Evolutionary conservation across 2,888 invertebrate species (phyloP).

Genomic region (Xiphydria camelus): DNA sequence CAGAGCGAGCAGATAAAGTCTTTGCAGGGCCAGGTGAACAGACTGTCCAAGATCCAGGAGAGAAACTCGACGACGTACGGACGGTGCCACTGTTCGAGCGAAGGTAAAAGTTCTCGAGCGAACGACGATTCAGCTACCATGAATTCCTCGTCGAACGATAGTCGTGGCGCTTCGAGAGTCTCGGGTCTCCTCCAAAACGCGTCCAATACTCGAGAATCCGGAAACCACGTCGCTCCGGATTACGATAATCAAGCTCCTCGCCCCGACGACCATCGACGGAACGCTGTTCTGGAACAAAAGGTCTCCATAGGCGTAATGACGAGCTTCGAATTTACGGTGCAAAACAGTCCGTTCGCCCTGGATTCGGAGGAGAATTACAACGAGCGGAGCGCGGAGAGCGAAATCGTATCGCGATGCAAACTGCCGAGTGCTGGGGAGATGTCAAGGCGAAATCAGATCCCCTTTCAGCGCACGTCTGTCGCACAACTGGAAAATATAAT

Average conservation of each 20-base stretch:
- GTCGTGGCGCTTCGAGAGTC: constrained; percentile 1
- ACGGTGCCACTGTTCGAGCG: constrained; percentile 29
- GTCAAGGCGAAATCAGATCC: constrained; percentile 31
- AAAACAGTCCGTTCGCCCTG: constrained; percentile 43
- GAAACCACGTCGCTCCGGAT: constrained; percentile 18
- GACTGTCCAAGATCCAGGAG: constrained; percentile 56
- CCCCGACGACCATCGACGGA: constrained; percentile 37
- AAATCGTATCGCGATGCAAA: neutral
- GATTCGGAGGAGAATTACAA: constrained; percentile 15
- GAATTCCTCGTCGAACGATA: neutral
- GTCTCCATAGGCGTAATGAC: constrained; percentile 75
- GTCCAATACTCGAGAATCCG: constrained; percentile 5
- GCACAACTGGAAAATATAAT: constrained; percentile 49
- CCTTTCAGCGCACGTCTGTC: constrained; percentile 34
- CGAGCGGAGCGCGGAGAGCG: neutral
- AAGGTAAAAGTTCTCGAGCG: neutral
- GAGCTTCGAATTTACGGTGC: constrained; percentile 66
- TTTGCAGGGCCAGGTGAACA: constrained; percentile 68
- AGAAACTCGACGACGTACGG: constrained; percentile 34
- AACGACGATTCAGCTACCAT: neutral
- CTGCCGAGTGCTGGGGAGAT: constrained; percentile 1
- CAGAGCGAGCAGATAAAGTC: constrained; percentile 70
- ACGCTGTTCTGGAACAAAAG: constrained; percentile 59
- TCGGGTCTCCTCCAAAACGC: constrained; percentile 8
- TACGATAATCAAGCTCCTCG: constrained; percentile 17